Conservation (phyloP, 23 tunicate genomes). For the Oikopleura dioica region DNA sequence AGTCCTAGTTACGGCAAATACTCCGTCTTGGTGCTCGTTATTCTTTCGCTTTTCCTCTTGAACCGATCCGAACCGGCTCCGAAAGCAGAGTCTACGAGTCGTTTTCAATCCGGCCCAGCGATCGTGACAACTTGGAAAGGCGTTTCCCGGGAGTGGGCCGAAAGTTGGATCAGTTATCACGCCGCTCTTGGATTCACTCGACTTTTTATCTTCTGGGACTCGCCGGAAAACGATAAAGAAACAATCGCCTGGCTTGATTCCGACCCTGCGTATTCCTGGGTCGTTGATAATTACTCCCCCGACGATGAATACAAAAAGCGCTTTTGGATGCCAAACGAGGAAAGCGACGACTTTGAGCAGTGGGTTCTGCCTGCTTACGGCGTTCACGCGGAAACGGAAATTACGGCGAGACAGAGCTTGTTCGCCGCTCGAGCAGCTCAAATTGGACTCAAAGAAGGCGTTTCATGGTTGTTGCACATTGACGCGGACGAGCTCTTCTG, state of each 20-base stretch:
- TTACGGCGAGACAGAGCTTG: neutral
- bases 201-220: constrained; percentile 8
- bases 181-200: constrained; percentile 2
- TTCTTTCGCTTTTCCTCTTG: too few relatives aligned
- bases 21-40: too few relatives aligned
- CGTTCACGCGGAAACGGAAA: constrained; percentile 6
- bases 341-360: neutral
- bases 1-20: too few relatives aligned
- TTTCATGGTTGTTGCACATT: neutral
- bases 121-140: constrained; percentile 12
- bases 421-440: neutral
- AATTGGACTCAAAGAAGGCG: neutral
- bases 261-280: neutral
- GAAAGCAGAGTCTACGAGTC: too few relatives aligned
- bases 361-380: constrained; percentile 2
- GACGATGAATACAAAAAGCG: neutral
- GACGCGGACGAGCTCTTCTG: constrained; percentile 3
- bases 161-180: neutral
- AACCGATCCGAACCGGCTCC: too few relatives aligned
- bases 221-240: neutral
- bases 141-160: neutral
- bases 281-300: neutral
- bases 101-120: neutral
- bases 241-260: neutral
- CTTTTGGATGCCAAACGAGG: neutral